A percentile compares a stretch with the other conserved stretches of the same genome.
Conservation (phyloP, 2,113 vertebrate species). For the Ciconia stormi region DNA sequence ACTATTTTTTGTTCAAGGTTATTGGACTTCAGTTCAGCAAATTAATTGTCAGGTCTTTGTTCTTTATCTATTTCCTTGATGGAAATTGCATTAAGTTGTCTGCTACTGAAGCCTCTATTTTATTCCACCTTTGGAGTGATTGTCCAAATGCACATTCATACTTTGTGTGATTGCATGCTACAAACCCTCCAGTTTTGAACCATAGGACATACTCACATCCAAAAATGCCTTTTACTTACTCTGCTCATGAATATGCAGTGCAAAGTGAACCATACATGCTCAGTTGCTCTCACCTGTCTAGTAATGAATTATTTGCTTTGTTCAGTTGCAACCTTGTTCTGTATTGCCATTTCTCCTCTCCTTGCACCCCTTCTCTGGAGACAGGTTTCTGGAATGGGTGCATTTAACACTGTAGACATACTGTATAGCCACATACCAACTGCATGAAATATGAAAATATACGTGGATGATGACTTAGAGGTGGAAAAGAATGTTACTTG, state of each 20-base stretch:
- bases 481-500: background rate
- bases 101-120: background rate
- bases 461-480: background rate
- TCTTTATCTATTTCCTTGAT: background rate
- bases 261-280: background rate
- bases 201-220: background rate
- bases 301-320: background rate
- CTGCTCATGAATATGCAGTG: background rate
- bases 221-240: background rate
- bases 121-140: background rate
- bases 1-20: background rate
- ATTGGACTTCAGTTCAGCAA: background rate
- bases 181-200: background rate
- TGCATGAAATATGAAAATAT: background rate
- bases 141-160: background rate
- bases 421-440: background rate
- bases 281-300: background rate
- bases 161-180: background rate
- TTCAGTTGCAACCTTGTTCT: background rate
- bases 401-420: background rate
- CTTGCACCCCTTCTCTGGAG: background rate
- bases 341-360: background rate
- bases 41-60: background rate
- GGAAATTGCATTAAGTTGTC: background rate
- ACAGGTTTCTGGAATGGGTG: background rate